phyloP scores from a whole-genome alignment of 1,140 invertebrate genomes.

The Drosophila oshimai region DNA sequence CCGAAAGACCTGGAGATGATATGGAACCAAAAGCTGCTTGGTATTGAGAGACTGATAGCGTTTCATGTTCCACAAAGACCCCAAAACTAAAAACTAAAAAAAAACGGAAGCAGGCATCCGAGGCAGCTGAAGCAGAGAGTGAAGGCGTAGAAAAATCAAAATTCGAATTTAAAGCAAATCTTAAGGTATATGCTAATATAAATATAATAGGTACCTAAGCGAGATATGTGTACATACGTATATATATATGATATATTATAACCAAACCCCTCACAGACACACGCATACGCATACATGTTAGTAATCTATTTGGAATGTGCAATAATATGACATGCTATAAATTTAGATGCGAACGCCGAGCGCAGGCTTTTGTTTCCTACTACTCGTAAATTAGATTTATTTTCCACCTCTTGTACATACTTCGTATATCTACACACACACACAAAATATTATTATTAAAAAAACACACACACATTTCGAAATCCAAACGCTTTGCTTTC shows the following conservation, averaged over 20 bases:
- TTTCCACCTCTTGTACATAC: slow-evolving; percentile 57
- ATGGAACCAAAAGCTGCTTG: slow-evolving; percentile 48
- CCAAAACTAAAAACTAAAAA: slow-evolving; percentile 15
- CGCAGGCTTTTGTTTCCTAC: slow-evolving; percentile 71
- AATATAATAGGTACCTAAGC: slow-evolving; percentile 44
- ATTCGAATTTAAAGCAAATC: slow-evolving; percentile 77
- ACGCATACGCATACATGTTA: slow-evolving; percentile 41
- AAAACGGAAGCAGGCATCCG: neutral
- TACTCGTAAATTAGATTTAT: slow-evolving; percentile 59
- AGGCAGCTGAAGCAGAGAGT: slow-evolving; percentile 16
- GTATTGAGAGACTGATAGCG: slow-evolving; percentile 77
- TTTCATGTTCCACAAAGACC: slow-evolving; percentile 62
- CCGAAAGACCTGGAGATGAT: neutral
- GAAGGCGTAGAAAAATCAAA: slow-evolving; percentile 78
- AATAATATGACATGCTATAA: slow-evolving; percentile 78
- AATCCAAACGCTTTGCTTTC: slow-evolving; percentile 56
- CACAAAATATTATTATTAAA: slow-evolving; percentile 13
- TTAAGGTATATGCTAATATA: slow-evolving; percentile 59
- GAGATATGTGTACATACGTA: slow-evolving; percentile 39
- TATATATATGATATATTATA: slow-evolving; percentile 38
- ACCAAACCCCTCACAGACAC: slow-evolving; percentile 17
- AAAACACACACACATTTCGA: slow-evolving; percentile 35
- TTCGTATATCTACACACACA: slow-evolving; percentile 26
- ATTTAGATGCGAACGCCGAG: slow-evolving; percentile 58
- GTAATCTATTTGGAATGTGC: slow-evolving; percentile 68